These are phyloP conservation scores for Neopelma chrysocephalum DNA, from an alignment of 2,797 vertebrate genomes.

Conservation along the genomic window DNA sequence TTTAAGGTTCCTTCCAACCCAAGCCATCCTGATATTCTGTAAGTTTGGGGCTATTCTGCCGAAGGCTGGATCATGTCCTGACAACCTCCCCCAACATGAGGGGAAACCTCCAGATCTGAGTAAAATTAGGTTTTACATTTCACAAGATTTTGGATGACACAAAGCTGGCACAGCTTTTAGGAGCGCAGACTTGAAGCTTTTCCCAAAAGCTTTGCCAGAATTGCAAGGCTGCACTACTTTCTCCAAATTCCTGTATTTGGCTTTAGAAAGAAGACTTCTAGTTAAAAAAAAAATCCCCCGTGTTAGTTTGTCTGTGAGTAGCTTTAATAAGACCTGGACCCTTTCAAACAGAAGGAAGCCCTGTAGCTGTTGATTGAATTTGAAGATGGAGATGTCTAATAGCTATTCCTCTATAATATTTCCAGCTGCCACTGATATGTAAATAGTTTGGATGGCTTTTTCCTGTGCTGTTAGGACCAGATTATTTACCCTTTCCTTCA, in stretches of 20 bases:
- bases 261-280: not conserved
- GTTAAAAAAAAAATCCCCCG: not conserved
- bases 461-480: not conserved
- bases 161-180: not conserved
- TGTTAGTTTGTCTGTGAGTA: not conserved
- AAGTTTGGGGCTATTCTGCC: not conserved
- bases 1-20: not conserved
- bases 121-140: not conserved
- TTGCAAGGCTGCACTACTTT: not conserved
- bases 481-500: not conserved
- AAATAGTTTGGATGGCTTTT: not conserved
- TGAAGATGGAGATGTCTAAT: not conserved
- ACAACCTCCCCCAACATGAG: fast-evolving
- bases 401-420: not conserved
- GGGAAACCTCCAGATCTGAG: not conserved
- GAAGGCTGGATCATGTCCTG: not conserved
- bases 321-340: not conserved
- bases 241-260: not conserved
- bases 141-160: not conserved
- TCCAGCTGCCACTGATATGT: not conserved
- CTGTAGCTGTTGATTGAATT: not conserved
- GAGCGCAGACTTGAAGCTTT: not conserved
- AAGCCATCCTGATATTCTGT: not conserved
- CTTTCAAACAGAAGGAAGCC: not conserved
- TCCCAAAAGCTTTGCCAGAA: not conserved